Conservation (phyloP, 2,888 invertebrate species). For the Cybosia mesomella region DNA sequence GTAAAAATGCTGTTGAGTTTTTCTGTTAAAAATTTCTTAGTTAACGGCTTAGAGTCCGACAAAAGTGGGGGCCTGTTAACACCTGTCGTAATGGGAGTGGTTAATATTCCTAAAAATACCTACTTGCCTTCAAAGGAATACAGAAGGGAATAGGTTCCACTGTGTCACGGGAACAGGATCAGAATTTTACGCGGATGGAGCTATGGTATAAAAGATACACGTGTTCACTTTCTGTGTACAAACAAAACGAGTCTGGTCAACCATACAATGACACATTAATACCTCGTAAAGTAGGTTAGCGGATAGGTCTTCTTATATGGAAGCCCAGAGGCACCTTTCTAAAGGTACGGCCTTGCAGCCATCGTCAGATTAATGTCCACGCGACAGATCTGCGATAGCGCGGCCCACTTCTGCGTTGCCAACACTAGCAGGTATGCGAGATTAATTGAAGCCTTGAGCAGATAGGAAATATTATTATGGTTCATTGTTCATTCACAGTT, state of each 20-base stretch:
- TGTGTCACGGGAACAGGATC: too few relatives aligned
- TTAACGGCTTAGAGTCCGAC: too few relatives aligned
- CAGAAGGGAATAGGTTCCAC: too few relatives aligned
- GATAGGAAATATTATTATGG: conserved; percentile 15
- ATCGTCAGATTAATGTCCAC: conserved; percentile 52
- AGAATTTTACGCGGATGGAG: too few relatives aligned
- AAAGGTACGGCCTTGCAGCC: conserved; percentile 69
- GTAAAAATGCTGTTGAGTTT: too few relatives aligned
- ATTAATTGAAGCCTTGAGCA: conserved; percentile 39
- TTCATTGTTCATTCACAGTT: not conserved
- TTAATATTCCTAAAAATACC: too few relatives aligned
- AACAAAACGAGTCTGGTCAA: not conserved
- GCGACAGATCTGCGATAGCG: conserved; percentile 66
- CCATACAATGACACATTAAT: not conserved
- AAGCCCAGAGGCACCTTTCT: conserved; percentile 61
- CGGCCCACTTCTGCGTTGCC: conserved; percentile 49
- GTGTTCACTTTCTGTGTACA: not conserved
- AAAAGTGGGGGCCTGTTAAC: too few relatives aligned
- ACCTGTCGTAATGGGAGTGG: too few relatives aligned
- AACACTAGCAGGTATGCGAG: conserved; percentile 41
- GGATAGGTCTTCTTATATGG: not conserved
- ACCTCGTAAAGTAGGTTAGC: not conserved
- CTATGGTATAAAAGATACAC: not conserved
- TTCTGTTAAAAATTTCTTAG: too few relatives aligned
- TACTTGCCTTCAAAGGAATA: too few relatives aligned